phyloP scores from a whole-genome alignment of 2,113 vertebrate genomes.

The Hippocampus mohnikei region DNA sequence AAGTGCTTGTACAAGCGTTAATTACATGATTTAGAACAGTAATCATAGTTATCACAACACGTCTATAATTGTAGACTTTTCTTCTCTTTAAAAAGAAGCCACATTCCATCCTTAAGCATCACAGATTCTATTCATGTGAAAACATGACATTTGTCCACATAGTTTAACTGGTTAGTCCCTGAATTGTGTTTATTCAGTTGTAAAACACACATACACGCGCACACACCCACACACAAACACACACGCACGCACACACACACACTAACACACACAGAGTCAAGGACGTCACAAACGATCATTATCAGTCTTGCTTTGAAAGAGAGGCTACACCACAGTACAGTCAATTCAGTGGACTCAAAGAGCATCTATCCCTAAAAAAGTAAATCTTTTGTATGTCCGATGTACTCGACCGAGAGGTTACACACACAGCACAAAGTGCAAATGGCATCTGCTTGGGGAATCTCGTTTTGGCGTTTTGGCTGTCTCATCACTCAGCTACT shows the following conservation, averaged over 20 bases:
- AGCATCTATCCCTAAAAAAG: conserved; percentile 21
- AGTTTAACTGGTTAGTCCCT: conserved; percentile 23
- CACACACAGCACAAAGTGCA: conserved; percentile 19
- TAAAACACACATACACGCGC: conserved; percentile 6
- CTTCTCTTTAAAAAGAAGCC: conserved; percentile 17
- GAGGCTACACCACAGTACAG: conserved; percentile 19
- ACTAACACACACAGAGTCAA: conserved; percentile 32
- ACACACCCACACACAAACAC: conserved; percentile 28
- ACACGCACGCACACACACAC: conserved; percentile 4
- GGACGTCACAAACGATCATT: conserved; percentile 27
- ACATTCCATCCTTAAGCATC: conserved; percentile 13
- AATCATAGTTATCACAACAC: conserved; percentile 9
- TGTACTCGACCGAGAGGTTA: conserved; percentile 7
- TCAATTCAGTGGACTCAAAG: not conserved
- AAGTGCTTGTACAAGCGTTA: conserved; percentile 20
- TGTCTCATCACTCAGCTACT: not conserved
- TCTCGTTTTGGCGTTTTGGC: conserved; percentile 6
- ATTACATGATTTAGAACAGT: conserved; percentile 18
- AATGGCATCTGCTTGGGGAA: conserved; percentile 18
- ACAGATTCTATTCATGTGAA: conserved; percentile 32
- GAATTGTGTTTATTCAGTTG: conserved; percentile 64
- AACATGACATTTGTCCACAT: conserved; percentile 29
- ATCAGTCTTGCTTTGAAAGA: conserved; percentile 27
- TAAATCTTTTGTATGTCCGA: conserved; percentile 8
- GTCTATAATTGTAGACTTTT: conserved; percentile 7